phyloP scores from a whole-genome alignment of 1,140 invertebrate genomes.

The Nylanderia fulva region DNA sequence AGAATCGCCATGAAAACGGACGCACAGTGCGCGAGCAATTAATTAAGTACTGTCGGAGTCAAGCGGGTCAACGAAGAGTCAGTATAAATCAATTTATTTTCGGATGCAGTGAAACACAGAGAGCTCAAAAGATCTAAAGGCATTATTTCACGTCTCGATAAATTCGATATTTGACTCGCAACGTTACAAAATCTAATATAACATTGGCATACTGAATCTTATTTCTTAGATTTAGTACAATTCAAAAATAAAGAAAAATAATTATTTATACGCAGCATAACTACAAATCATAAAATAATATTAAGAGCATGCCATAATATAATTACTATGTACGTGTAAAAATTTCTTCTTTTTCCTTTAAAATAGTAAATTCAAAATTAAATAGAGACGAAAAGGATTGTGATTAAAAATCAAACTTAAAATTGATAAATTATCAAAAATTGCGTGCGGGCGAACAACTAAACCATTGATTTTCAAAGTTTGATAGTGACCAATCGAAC shows the following conservation, averaged over 20 bases:
- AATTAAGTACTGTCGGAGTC: slow-evolving; percentile 62
- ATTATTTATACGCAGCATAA: not conserved
- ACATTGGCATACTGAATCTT: slow-evolving; percentile 6
- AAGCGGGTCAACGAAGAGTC: slow-evolving; percentile 55
- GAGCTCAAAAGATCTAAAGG: slow-evolving; percentile 24
- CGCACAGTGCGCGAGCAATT: slow-evolving; percentile 50
- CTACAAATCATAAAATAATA: not conserved
- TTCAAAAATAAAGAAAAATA: not conserved
- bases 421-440: not conserved
- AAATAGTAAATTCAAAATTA: not conserved
- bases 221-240: slow-evolving; percentile 16
- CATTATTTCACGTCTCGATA: slow-evolving; percentile 44
- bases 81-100: slow-evolving; percentile 52
- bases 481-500: not conserved
- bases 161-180: slow-evolving; percentile 42
- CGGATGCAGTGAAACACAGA: not conserved
- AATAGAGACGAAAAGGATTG: not conserved
- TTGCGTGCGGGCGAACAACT: too few species aligned
- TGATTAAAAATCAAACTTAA: not conserved
- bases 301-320: not conserved
- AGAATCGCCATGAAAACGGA: slow-evolving; percentile 48
- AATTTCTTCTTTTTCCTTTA: not conserved
- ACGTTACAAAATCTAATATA: slow-evolving; percentile 30
- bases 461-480: not conserved
- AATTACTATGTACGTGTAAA: not conserved